Evolutionary conservation across 2,888 invertebrate species (phyloP).

Genomic region (Cactoblastis cactorum): DNA sequence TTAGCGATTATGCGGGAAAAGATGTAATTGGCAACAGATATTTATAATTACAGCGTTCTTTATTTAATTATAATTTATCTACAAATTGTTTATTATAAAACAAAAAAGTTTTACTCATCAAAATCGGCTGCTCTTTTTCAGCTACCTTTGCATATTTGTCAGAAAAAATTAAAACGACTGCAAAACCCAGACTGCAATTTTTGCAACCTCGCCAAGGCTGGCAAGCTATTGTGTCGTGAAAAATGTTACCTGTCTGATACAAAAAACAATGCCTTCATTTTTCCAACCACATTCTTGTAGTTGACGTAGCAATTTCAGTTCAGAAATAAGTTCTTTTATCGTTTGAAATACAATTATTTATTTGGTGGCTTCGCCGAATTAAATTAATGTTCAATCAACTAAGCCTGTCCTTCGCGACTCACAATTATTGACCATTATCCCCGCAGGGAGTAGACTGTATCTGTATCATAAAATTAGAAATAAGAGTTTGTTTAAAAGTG

Average conservation of each 20-base stretch:
- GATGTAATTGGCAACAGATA: too few species aligned
- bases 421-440: too few species aligned
- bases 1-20: too few species aligned
- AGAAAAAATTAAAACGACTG: neutral
- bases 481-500: too few species aligned
- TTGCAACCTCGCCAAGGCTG: neutral
- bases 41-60: too few species aligned
- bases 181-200: neutral
- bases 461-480: too few species aligned
- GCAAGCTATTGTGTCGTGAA: neutral
- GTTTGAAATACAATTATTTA: neutral
- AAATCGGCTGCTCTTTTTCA: neutral
- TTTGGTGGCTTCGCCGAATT: neutral
- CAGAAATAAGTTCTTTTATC: neutral
- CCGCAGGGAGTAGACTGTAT: too few species aligned
- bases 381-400: neutral
- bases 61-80: neutral
- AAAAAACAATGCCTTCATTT: neutral
- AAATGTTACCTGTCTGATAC: conserved; percentile 1
- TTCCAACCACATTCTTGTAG: neutral
- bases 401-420: too few species aligned
- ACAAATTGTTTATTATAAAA: neutral
- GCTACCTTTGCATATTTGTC: conserved; percentile 1
- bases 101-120: neutral
- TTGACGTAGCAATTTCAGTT: neutral